Evolutionary conservation across 2,888 invertebrate genomes (phyloP).

Genomic region (Zhuqinia jingwanae): DNA sequence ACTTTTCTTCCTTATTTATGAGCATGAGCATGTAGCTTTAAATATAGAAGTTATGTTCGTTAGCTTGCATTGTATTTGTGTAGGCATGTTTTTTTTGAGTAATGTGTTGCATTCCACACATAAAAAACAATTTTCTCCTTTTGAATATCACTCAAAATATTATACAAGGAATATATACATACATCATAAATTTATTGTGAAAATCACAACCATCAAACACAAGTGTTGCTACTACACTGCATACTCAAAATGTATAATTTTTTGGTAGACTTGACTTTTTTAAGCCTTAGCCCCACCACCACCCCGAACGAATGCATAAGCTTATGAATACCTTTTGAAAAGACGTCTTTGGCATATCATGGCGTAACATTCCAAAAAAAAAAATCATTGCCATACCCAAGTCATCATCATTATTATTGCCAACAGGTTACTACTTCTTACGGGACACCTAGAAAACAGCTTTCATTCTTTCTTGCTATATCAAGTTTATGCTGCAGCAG

Average conservation of each 20-base stretch:
- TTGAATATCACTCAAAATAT: no score
- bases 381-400: slow-evolving; percentile 59
- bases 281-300: no score
- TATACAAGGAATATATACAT: no score
- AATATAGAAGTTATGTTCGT: slow-evolving; percentile 31
- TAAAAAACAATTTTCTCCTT: no score
- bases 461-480: slow-evolving; percentile 27
- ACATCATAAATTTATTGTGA: no score
- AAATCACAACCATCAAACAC: no score
- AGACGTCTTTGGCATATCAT: slow-evolving; percentile 48
- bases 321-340: slow-evolving; percentile 1
- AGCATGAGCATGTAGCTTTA: not conserved
- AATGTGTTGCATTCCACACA: no score
- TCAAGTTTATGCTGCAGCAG: not conserved
- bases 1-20: slow-evolving; percentile 33
- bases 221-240: not conserved
- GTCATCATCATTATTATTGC: slow-evolving; percentile 57
- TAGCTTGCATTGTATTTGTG: not conserved
- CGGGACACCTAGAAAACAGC: slow-evolving; percentile 65
- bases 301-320: no score
- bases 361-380: slow-evolving; percentile 63
- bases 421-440: slow-evolving; percentile 62
- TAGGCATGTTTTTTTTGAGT: no score
- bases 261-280: no score
- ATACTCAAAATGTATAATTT: not conserved